phyloP scores from a whole-genome alignment of 1,140 invertebrate genomes.

The Mya arenaria region DNA sequence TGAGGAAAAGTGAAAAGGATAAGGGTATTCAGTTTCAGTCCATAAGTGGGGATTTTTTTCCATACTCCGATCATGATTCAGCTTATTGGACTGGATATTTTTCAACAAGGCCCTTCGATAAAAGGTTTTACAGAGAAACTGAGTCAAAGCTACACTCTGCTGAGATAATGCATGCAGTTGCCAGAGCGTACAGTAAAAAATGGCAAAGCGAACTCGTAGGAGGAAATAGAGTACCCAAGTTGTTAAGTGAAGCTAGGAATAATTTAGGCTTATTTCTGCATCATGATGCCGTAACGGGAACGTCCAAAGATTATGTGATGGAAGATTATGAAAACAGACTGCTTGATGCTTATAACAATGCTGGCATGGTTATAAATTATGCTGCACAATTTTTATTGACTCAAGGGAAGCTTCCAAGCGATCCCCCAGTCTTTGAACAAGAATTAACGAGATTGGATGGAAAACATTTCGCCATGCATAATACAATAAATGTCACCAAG shows the following conservation, averaged over 20 bases:
- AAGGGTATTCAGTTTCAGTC: slow-evolving; percentile 85
- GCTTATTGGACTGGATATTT: slow-evolving; percentile 99
- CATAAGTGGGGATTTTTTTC: slow-evolving; percentile 97
- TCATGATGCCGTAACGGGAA: slow-evolving; percentile 98
- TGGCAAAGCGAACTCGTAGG: slow-evolving; percentile 57
- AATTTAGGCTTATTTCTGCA: slow-evolving; percentile 96
- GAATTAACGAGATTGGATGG: slow-evolving; percentile 53
- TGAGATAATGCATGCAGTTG: slow-evolving; percentile 71
- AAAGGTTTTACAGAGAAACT: slow-evolving; percentile 91
- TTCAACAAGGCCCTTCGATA: slow-evolving; percentile 95
- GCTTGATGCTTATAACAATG: slow-evolving; percentile 73
- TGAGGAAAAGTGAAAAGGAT: slow-evolving; percentile 77
- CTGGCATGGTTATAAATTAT: slow-evolving; percentile 64
- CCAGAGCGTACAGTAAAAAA: slow-evolving; percentile 64
- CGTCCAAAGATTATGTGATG: slow-evolving; percentile 94
- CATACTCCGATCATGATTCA: slow-evolving; percentile 96
- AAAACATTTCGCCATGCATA: slow-evolving; percentile 57
- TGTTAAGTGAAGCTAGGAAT: slow-evolving; percentile 87
- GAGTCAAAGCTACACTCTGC: slow-evolving; percentile 89
- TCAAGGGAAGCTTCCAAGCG: slow-evolving; percentile 59
- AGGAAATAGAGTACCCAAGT: slow-evolving; percentile 58
- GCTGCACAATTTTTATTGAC: slow-evolving; percentile 68
- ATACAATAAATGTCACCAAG: slow-evolving; percentile 56
- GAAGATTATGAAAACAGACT: slow-evolving; percentile 94
- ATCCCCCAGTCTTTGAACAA: slow-evolving; percentile 65